Evolutionary conservation across 2,888 invertebrate genomes (phyloP).

Genomic region (Agapetus fuscipes): DNA sequence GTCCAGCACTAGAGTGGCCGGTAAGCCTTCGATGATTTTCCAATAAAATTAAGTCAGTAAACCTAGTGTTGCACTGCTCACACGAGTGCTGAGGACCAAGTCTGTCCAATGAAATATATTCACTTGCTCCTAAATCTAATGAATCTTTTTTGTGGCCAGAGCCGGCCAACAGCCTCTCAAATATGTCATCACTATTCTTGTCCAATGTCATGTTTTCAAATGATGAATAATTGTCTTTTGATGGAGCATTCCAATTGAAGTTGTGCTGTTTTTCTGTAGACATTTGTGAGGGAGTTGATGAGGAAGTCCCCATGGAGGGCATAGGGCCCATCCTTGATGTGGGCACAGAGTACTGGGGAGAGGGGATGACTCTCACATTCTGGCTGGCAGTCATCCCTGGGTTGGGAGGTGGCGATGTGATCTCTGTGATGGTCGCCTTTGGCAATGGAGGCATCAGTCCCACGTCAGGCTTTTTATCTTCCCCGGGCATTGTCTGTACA

Average conservation of each 20-base stretch:
- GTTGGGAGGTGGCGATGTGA: slow-evolving; percentile 19
- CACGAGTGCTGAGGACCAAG: slow-evolving; percentile 51
- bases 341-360: background rate
- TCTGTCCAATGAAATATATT: slow-evolving; percentile 55
- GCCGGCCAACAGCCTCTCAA: slow-evolving; percentile 36
- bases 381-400: slow-evolving; percentile 22
- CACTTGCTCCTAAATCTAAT: slow-evolving; percentile 37
- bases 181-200: slow-evolving; percentile 32
- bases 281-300: slow-evolving; percentile 1
- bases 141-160: slow-evolving; percentile 34
- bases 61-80: slow-evolving; percentile 51
- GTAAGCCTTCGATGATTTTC: slow-evolving; percentile 46
- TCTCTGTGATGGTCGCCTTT: slow-evolving; percentile 12
- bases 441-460: background rate
- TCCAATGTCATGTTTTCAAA: slow-evolving; percentile 24
- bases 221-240: background rate
- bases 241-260: slow-evolving; percentile 40
- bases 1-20: slow-evolving; percentile 45
- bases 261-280: slow-evolving; percentile 39
- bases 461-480: slow-evolving; percentile 14
- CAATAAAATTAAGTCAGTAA: slow-evolving; percentile 43
- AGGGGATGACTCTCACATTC: too few species aligned
- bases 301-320: background rate
- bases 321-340: too few species aligned
- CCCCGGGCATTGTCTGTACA: slow-evolving; percentile 7